A percentile compares a stretch with the other conserved stretches of the same genome.
These are phyloP conservation scores for Platysternon megacephalum DNA, from an alignment of 2,113 vertebrate species.

Conservation along the genomic window DNA sequence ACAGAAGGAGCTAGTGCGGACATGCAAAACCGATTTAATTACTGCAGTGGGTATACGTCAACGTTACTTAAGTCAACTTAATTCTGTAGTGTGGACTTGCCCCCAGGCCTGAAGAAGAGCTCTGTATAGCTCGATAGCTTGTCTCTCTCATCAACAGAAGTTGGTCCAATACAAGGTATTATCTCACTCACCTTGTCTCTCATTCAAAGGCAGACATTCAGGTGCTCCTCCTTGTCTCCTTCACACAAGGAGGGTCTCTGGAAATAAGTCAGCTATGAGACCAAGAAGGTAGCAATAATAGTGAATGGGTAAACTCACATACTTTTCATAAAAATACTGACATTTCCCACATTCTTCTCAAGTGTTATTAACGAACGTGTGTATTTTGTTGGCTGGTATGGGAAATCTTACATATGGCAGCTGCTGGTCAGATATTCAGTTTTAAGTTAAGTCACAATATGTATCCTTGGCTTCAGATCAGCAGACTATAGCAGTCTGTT, in stretches of 20 bases:
- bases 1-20: too few relatives aligned
- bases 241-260: background rate
- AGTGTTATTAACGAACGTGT: background rate
- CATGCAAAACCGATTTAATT: too few relatives aligned
- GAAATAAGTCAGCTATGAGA: background rate
- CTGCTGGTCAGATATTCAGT: background rate
- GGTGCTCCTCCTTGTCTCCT: background rate
- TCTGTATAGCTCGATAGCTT: background rate
- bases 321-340: background rate
- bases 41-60: too few relatives aligned
- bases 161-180: background rate
- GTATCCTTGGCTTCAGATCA: background rate
- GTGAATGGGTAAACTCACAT: background rate
- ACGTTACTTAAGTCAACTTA: too few relatives aligned
- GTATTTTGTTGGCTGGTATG: background rate
- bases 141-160: background rate
- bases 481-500: background rate
- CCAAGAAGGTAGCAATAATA: background rate
- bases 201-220: background rate
- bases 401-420: background rate
- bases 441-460: constrained; percentile 4
- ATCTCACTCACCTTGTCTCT: background rate
- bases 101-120: background rate
- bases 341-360: background rate
- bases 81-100: too few relatives aligned